Conservation (phyloP, 2,888 invertebrate species). For the Standfussiana lucernea region DNA sequence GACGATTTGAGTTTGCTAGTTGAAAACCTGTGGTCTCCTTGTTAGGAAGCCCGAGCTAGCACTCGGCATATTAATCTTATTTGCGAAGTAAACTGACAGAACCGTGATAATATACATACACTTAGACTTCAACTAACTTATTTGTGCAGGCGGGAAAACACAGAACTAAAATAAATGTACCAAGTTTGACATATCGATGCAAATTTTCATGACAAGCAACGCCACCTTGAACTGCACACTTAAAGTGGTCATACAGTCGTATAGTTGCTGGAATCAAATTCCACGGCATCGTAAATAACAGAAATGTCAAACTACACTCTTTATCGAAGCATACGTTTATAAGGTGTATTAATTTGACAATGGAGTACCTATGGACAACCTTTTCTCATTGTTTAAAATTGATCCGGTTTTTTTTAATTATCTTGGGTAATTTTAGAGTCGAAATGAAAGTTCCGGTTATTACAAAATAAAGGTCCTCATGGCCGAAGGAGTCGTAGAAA, state of each 20-base stretch:
- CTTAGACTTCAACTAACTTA: neutral
- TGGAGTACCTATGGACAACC: neutral
- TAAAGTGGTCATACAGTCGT: no score
- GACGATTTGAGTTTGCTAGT: conserved; percentile 14
- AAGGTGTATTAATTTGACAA: neutral
- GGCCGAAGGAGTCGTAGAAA: neutral
- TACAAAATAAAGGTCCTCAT: neutral
- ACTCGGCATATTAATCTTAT: conserved; percentile 50
- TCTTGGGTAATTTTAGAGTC: neutral
- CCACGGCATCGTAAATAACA: neutral
- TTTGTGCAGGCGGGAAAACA: no score
- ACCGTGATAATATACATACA: conserved; percentile 24
- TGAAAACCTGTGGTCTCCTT: conserved; percentile 41
- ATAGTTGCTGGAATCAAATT: conserved; percentile 15
- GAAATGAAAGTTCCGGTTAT: neutral
- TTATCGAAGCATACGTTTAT: neutral
- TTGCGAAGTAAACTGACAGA: conserved; percentile 25
- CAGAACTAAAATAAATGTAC: no score
- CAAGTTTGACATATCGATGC: no score
- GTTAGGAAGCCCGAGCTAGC: conserved; percentile 45
- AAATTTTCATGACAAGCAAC: no score
- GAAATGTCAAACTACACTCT: neutral
- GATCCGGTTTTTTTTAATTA: neutral
- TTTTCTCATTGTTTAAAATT: neutral
- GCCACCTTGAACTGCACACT: no score